Evolutionary conservation across 2,888 invertebrate species (phyloP), one percentile per base, ranked within the genome.

Genomic region (Sussaba pulchella): DNA sequence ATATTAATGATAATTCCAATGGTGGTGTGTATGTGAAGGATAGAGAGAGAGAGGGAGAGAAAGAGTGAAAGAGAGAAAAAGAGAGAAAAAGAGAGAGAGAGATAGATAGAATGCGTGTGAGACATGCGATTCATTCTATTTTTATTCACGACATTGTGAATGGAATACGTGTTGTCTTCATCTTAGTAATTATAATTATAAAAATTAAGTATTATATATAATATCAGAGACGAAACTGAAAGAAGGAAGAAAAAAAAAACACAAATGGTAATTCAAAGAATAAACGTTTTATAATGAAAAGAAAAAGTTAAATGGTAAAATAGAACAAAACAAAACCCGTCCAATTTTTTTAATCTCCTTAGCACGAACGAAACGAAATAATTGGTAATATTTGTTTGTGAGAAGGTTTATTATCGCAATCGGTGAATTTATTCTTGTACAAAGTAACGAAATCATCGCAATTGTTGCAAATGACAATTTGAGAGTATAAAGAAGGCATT

Each of bases 141-240:
- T 75, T 63, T 67, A 67, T 63, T 72, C 52, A 24, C 52, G 24
- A 9, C 21, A 63, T 43, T 36, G 76, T 63, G 61, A 63, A 76
- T 54, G 61, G 57, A 64, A 67, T 81, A 83, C 67, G 82, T 80
- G 79, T 85, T 87, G 83, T 69, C 54, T 71, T 50, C 14, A 54
- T 45, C 54, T 21, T 66, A 75, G 66, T 87, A 86, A 85, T 85
- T 86, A 81, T 87, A 85, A 82, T 83, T 73, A 83, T 85, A 86
- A 84, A n/a, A 83, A 80, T 71, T 86, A 86, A 88, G 83, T 84
- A 86, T 85, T 88, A 87, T 83, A 83, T 81, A 83, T 85, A 86
- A 82, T 63, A 81, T 84, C 74, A 70, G 54, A 57, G 54, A 78
- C 81, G 81, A 84, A 84, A 67, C 82, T 75, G 78, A 82, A 82